Conservation (phyloP, 2,113 vertebrate genomes). For the Otus sunia region DNA sequence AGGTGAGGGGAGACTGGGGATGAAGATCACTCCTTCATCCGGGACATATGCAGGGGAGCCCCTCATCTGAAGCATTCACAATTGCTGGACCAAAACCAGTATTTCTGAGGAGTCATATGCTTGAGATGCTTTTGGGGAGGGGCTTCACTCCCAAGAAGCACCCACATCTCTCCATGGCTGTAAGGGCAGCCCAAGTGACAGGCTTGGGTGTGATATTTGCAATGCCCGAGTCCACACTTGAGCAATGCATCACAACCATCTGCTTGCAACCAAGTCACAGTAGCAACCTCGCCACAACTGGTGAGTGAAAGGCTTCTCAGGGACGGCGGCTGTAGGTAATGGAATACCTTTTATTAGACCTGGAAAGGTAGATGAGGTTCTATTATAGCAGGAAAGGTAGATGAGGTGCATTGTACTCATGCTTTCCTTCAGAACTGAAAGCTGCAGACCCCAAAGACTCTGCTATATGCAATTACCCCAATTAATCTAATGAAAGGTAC, state of each 20-base stretch:
- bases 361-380: neutral
- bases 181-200: neutral
- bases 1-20: neutral
- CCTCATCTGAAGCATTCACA: neutral
- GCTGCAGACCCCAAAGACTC: neutral
- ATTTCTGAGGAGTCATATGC: neutral
- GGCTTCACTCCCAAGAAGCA: neutral
- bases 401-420: fast-evolving
- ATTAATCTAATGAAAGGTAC: neutral
- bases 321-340: fast-evolving
- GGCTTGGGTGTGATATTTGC: neutral
- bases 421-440: neutral
- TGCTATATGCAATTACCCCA: neutral
- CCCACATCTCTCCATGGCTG: neutral
- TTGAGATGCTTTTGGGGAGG: neutral
- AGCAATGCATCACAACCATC: neutral
- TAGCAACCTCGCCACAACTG: fast-evolving
- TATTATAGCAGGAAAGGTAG: neutral
- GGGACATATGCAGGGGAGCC: neutral
- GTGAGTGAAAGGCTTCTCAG: neutral
- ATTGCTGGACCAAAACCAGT: neutral
- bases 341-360: neutral
- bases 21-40: neutral
- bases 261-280: fast-evolving
- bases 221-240: neutral